Evolutionary conservation across 92 coral and sea anemone species (phyloP), one percentile per base, ranked within the genome.

Genomic region (Porites cylindrica): DNA sequence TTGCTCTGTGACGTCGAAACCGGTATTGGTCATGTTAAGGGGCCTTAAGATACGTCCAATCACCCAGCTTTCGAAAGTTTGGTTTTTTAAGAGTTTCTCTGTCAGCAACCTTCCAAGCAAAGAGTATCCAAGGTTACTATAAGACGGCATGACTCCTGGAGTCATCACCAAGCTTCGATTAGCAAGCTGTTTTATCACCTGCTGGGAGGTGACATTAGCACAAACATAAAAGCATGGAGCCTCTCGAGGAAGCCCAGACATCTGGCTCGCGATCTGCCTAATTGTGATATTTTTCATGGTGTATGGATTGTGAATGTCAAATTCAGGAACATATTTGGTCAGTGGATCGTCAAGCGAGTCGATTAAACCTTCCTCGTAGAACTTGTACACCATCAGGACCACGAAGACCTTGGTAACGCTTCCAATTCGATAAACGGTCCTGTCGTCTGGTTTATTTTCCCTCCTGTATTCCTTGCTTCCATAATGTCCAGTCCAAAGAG

Each of bases 211-310:
- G 11, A 85, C 85, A 63, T 79, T 86, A 13, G 56, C 43, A 72
- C 95, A 92, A 19, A 77, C 72, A 14, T 80, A 85, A n/a, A 87
- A 90, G 72, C 95, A 93, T 7, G 95, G 95, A 1, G 95, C 95
- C 70, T 93, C 95, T 13, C 95, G 87, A 3, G 96, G 96, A 12
- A 93, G 80, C 9, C 96, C 96, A 21, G 96, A 21, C 87, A 90
- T 88, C 75, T 90, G 93, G 60, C 82, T 81, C 32, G 88, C 84
- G 64, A 90, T 90, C 69, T 90, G 93, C 59, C 92, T 92, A 51
- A 90, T 83, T 65, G 93, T 90, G 65, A 90, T 68, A 43, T 81
- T 62, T 21, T 88, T 87, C 63, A 50, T 65, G 12, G 70, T 81
- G 66, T 79, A 90, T 0, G 93, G 93, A 66, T 90, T 90, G 66